Percentiles rank a stretch among this genome's conserved stretches.
These are phyloP conservation scores for Umimayanthus chanpuru DNA, from an alignment of 92 coral and sea anemone species.

Conservation along the genomic window DNA sequence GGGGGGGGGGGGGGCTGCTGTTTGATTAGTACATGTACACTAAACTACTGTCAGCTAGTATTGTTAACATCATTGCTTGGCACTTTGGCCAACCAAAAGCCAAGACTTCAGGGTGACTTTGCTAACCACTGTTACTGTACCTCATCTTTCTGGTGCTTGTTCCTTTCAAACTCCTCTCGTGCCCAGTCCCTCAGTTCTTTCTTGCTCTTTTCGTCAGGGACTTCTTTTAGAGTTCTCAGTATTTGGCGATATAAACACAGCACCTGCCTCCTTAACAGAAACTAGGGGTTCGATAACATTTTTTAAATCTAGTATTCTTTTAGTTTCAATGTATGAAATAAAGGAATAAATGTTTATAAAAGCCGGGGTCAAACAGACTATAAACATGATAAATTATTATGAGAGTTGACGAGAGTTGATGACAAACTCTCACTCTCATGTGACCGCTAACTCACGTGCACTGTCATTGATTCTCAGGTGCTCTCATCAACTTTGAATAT, in stretches of 20 bases:
- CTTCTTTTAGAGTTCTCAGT: conserved; percentile 66
- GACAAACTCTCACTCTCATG: too few species aligned
- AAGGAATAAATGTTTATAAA: background rate
- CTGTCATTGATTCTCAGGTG: too few species aligned
- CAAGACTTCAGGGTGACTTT: background rate
- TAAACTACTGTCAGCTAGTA: too few species aligned
- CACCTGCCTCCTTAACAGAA: conserved; percentile 77
- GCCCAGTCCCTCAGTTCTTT: conserved; percentile 80
- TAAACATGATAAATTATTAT: too few species aligned
- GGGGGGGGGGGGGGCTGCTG: too few species aligned
- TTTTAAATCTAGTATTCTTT: background rate
- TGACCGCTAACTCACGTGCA: too few species aligned
- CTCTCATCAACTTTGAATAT: too few species aligned
- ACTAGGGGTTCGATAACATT: conserved; percentile 40
- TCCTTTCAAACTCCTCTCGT: conserved; percentile 80
- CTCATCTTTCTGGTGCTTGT: conserved; percentile 75
- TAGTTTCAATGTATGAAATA: background rate
- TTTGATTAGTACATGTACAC: too few species aligned
- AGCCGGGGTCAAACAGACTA: too few species aligned
- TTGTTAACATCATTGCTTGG: too few species aligned
- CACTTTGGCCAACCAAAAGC: too few species aligned
- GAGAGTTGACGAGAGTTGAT: too few species aligned
- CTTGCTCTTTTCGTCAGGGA: conserved; percentile 64
- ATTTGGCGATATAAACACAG: conserved; percentile 75
- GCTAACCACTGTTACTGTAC: conserved; percentile 39